phyloP scores from a whole-genome alignment of 2,888 invertebrate species.

The Troides oblongomaculatus region DNA sequence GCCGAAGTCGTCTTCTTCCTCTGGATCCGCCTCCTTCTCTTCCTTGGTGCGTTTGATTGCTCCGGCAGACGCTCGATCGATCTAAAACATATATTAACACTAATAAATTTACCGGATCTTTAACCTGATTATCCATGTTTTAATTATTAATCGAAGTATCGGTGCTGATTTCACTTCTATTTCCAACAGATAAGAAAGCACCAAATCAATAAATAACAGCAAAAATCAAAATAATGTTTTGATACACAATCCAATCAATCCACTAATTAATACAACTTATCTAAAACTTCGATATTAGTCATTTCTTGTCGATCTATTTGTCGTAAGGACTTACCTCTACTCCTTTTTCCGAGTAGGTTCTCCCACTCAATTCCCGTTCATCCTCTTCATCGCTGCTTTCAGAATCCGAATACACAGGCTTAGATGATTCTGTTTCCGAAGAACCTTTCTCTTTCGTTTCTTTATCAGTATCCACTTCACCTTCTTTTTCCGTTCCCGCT shows the following conservation, averaged over 20 bases:
- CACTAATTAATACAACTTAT: too few relatives aligned
- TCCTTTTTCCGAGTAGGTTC: slow-evolving; percentile 88
- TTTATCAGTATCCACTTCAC: slow-evolving; percentile 45
- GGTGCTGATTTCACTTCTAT: too few relatives aligned
- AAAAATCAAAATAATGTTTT: too few relatives aligned
- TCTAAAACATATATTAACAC: slow-evolving; percentile 72
- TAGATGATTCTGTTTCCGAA: slow-evolving; percentile 42
- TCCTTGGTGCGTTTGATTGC: slow-evolving; percentile 88
- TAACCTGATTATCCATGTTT: not conserved
- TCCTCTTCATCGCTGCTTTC: slow-evolving; percentile 87
- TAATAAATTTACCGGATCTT: not conserved
- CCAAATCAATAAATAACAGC: too few relatives aligned
- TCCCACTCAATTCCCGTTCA: slow-evolving; percentile 87
- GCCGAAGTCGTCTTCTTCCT: slow-evolving; percentile 94
- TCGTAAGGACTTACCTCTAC: slow-evolving; percentile 79
- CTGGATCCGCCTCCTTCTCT: slow-evolving; percentile 89
- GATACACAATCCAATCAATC: too few relatives aligned
- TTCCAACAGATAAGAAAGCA: too few relatives aligned
- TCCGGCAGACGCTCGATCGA: slow-evolving; percentile 93
- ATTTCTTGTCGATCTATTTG: too few relatives aligned
- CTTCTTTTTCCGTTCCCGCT: slow-evolving; percentile 47
- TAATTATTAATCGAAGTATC: not conserved
- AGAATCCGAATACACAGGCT: slow-evolving; percentile 78
- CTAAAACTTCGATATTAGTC: too few relatives aligned
- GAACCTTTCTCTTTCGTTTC: slow-evolving; percentile 44